Conservation (phyloP, 2,113 vertebrate genomes). For the Pseudorhombus dupliciocellatus region DNA sequence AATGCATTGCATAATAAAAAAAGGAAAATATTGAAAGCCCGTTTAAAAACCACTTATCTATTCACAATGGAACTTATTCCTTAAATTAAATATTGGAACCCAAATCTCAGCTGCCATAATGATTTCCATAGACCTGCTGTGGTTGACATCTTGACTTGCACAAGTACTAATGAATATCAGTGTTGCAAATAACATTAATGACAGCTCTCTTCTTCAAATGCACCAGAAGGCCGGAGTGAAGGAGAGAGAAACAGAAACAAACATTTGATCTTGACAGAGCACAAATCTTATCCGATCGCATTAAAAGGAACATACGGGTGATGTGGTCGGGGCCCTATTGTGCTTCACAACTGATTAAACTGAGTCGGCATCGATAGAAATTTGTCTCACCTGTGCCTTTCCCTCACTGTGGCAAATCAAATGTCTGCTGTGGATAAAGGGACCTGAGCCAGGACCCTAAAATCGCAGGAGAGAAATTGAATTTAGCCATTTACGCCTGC, state of each 20-base stretch:
- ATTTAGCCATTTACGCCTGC: neutral
- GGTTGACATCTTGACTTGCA: neutral
- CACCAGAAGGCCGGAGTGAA: neutral
- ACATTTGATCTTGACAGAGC: neutral
- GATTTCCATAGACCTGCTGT: neutral
- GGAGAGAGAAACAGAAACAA: neutral
- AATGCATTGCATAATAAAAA: neutral
- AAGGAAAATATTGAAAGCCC: neutral
- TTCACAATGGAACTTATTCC: neutral
- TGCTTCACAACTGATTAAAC: neutral
- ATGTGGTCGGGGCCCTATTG: neutral
- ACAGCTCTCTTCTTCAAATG: neutral
- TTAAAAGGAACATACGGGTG: neutral
- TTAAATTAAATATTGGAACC: neutral
- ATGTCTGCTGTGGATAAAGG: neutral
- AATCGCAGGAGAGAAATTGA: neutral
- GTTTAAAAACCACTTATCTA: neutral
- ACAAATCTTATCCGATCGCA: neutral
- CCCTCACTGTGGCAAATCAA: neutral
- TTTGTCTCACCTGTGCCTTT: conserved; percentile 2
- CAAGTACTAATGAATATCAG: neutral
- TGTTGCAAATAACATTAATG: neutral
- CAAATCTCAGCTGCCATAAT: neutral
- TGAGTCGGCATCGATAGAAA: conserved; percentile 8
- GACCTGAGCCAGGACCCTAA: neutral